Conservation (phyloP, 2,113 vertebrate species). For the Anser cygnoides region DNA sequence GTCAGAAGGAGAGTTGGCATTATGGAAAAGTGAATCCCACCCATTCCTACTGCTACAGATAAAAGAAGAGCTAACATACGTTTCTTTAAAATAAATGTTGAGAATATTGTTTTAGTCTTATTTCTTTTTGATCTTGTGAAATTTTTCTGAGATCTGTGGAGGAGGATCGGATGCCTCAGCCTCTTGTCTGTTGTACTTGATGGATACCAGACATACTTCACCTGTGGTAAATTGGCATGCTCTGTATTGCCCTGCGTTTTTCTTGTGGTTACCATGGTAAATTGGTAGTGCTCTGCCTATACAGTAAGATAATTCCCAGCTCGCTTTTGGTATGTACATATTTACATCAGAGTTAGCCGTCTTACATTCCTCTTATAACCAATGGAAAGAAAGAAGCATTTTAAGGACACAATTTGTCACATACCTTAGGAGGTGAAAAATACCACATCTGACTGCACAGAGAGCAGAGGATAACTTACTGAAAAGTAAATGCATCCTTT, state of each 20-base stretch:
- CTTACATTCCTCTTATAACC: neutral
- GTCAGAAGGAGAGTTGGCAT: neutral
- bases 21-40: neutral
- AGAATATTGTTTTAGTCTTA: neutral
- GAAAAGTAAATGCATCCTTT: neutral
- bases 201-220: neutral
- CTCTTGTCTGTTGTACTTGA: rapidly evolving
- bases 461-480: no score
- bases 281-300: neutral
- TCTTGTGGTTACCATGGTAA: neutral
- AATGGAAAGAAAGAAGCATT: neutral
- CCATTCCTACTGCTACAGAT: neutral
- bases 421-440: neutral
- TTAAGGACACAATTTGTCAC: neutral
- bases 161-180: neutral
- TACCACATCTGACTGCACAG: neutral
- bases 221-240: neutral
- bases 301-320: neutral
- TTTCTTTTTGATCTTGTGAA: neutral
- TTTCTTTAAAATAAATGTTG: neutral
- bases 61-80: neutral
- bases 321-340: neutral
- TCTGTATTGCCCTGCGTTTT: neutral
- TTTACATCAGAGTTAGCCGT: neutral
- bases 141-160: neutral